phyloP scores from a whole-genome alignment of 2,888 invertebrate genomes.

The Trisateles emortualis region DNA sequence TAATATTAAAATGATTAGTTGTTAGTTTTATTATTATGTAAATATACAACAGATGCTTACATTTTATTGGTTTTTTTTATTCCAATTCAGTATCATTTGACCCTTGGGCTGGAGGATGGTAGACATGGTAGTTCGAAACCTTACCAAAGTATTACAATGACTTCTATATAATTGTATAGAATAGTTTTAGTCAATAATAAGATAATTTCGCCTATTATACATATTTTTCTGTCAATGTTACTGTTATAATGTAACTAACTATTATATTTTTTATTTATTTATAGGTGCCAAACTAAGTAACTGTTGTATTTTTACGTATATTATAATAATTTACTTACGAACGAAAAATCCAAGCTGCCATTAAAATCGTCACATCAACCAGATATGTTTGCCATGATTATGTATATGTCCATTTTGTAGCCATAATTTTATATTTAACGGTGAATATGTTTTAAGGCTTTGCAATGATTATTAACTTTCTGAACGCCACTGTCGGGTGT shows the following conservation, averaged over 20 bases:
- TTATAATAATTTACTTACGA: constrained; percentile 42
- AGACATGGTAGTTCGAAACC: neutral
- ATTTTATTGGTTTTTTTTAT: constrained; percentile 12
- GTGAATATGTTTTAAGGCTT: constrained; percentile 41
- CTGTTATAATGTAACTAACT: neutral
- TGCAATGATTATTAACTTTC: constrained; percentile 33
- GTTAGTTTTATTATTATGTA: constrained; percentile 45
- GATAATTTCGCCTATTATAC: constrained; percentile 1
- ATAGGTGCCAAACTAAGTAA: constrained; percentile 39
- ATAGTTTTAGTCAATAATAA: neutral
- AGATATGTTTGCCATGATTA: constrained; percentile 56
- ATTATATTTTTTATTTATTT: constrained; percentile 8
- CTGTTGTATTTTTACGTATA: constrained; percentile 48
- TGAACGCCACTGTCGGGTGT: too few relatives aligned
- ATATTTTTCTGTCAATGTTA: neutral
- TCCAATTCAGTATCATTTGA: neutral
- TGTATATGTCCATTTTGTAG: constrained; percentile 50
- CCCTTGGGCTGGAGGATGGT: neutral
- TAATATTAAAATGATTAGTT: constrained; percentile 56
- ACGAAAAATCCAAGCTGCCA: constrained; percentile 54
- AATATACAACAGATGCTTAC: constrained; percentile 46
- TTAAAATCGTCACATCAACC: constrained; percentile 50
- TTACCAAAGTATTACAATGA: constrained; percentile 3
- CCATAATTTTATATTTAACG: constrained; percentile 52
- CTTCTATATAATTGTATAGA: constrained; percentile 2